Conservation (phyloP, 2,797 vertebrate species). For the Mormyrops boulengeri region DNA sequence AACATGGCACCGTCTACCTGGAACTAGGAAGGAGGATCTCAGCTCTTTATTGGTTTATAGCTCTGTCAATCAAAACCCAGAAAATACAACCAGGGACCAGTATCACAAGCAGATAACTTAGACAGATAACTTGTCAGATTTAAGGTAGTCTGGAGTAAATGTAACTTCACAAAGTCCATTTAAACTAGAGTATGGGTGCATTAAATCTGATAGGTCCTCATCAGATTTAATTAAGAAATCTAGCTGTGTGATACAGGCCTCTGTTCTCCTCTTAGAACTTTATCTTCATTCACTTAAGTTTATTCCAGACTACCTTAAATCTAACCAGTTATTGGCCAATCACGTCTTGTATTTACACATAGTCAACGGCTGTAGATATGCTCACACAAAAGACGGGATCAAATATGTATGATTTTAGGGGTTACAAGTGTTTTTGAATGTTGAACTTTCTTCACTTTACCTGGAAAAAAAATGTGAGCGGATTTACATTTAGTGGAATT, state of each 20-base stretch:
- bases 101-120: background rate
- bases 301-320: background rate
- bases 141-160: background rate
- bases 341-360: background rate
- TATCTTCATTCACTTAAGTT: background rate
- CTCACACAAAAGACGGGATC: background rate
- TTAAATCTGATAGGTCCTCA: background rate
- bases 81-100: background rate
- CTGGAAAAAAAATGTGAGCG: background rate
- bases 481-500: background rate
- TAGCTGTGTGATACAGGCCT: background rate
- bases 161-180: background rate
- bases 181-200: background rate
- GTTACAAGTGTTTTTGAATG: background rate
- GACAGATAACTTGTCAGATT: background rate
- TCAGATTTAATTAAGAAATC: background rate
- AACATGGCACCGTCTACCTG: background rate
- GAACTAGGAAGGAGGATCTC: background rate
- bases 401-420: background rate
- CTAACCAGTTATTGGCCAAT: background rate
- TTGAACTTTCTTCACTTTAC: background rate
- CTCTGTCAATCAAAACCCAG: background rate
- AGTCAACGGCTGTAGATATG: background rate
- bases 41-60: background rate
- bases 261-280: background rate